Percentiles rank a stretch among this genome's conserved stretches.
These are phyloP conservation scores for Malurus melanocephalus DNA, from an alignment of 2,113 vertebrate genomes.

Conservation along the genomic window DNA sequence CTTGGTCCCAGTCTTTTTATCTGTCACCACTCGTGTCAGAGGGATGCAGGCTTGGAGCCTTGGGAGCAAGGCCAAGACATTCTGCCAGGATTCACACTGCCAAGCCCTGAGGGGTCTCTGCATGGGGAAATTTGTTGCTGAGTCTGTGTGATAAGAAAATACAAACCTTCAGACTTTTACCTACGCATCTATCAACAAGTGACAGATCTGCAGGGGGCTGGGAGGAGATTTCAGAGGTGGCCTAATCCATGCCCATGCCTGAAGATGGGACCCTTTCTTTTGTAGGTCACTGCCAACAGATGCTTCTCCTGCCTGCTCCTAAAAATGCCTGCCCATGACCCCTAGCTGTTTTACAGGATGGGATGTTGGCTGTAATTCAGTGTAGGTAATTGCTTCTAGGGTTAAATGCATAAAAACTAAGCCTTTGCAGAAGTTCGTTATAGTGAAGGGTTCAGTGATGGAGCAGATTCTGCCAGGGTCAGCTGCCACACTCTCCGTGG, in stretches of 20 bases:
- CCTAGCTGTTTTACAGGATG: neutral
- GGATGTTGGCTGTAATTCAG: neutral
- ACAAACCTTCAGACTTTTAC: neutral
- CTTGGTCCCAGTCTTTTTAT: neutral
- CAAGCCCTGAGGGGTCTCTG: neutral
- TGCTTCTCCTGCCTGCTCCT: neutral
- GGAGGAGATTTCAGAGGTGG: neutral
- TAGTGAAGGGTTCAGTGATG: fast-evolving
- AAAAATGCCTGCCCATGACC: neutral
- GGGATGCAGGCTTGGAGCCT: neutral
- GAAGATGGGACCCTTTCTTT: neutral
- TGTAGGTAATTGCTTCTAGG: neutral
- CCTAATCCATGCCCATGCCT: neutral
- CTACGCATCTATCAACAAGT: neutral
- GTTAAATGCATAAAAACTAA: neutral
- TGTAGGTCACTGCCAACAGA: neutral
- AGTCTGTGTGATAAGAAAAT: neutral
- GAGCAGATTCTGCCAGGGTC: neutral
- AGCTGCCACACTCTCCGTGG: fast-evolving
- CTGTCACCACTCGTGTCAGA: neutral
- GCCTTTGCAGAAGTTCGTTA: neutral
- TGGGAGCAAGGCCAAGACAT: neutral
- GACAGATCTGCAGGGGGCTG: neutral
- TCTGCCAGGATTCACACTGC: neutral
- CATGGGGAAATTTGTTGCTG: neutral